These are phyloP conservation scores for Girardia tigrina DNA, from an alignment of 2,888 invertebrate genomes.

Conservation along the genomic window DNA sequence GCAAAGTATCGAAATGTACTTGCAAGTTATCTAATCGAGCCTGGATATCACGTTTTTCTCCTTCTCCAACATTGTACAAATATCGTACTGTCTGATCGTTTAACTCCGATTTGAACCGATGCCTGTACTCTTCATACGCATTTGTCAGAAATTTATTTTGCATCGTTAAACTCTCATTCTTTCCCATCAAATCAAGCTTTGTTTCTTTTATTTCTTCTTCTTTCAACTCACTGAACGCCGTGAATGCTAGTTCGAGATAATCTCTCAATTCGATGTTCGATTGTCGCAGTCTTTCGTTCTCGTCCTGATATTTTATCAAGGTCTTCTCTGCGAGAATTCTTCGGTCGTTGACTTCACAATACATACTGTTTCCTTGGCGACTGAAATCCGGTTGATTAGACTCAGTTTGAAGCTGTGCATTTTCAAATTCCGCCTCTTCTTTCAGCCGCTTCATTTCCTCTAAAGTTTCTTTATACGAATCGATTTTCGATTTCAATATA, in stretches of 20 bases:
- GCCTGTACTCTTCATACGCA: too few species aligned
- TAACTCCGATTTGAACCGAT: too few species aligned
- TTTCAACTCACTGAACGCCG: not conserved
- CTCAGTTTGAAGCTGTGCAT: not conserved
- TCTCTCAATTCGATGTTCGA: not conserved
- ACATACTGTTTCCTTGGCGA: conserved; percentile 19
- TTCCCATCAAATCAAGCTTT: too few species aligned
- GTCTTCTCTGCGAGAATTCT: not conserved
- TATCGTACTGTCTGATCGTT: too few species aligned
- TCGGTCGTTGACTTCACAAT: not conserved
- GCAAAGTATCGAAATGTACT: too few species aligned
- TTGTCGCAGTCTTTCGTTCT: not conserved
- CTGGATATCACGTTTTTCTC: too few species aligned
- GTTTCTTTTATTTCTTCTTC: too few species aligned
- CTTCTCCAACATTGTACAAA: too few species aligned
- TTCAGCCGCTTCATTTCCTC: not conserved
- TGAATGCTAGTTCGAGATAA: not conserved
- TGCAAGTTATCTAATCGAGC: too few species aligned
- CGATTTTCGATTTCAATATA: not conserved
- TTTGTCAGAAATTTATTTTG: too few species aligned
- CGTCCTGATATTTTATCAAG: not conserved
- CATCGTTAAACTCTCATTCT: too few species aligned
- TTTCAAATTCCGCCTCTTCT: not conserved
- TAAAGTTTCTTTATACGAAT: not conserved
- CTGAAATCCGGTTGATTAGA: not conserved